Evolutionary conservation across 1,140 invertebrate species (phyloP).

Genomic region (Hypsibius dujardini): DNA sequence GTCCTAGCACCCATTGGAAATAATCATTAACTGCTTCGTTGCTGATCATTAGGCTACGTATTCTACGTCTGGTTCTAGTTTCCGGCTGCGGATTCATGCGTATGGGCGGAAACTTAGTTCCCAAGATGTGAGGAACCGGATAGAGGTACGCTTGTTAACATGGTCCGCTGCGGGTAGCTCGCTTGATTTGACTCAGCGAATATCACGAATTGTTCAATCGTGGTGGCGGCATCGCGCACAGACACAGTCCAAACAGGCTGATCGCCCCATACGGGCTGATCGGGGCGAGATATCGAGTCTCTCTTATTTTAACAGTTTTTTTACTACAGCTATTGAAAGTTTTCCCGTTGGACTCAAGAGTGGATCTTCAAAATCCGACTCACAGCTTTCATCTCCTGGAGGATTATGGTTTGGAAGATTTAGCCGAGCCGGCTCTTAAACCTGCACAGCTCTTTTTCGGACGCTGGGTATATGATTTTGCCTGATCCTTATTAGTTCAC

Average conservation of each 20-base stretch:
- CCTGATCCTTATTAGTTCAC: slow-evolving; percentile 19
- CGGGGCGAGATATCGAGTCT: slow-evolving; percentile 18
- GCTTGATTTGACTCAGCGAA: no score
- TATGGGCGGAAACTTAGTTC: neutral
- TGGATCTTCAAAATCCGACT: slow-evolving; percentile 65
- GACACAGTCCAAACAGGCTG: no score
- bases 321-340: slow-evolving; percentile 53
- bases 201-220: no score
- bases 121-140: neutral
- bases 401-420: slow-evolving; percentile 62
- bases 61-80: neutral
- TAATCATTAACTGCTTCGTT: neutral
- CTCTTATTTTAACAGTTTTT: no score
- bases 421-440: slow-evolving; percentile 46
- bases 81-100: neutral
- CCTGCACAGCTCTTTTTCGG: slow-evolving; percentile 66
- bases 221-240: no score
- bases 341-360: slow-evolving; percentile 55
- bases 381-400: slow-evolving; percentile 59
- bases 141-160: no score
- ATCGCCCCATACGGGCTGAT: neutral
- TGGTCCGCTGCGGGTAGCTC: no score
- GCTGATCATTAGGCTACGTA: neutral
- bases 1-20: neutral
- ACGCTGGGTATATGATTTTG: slow-evolving; percentile 46